Evolutionary conservation across 2,113 vertebrate species (phyloP), one percentile per base, ranked within the genome.

Genomic region (Salvelinus fontinalis): DNA sequence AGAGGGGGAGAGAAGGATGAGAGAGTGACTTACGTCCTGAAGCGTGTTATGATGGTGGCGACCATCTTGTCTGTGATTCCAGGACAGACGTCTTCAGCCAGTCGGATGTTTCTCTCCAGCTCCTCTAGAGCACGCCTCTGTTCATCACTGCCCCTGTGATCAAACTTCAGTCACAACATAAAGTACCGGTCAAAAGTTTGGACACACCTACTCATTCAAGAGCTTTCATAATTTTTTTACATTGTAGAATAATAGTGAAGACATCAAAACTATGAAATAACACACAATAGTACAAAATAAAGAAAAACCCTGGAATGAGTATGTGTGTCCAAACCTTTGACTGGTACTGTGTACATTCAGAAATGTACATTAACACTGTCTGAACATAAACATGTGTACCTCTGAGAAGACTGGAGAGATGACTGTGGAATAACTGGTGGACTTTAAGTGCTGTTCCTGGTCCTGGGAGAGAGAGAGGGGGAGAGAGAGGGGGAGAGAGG

Each of bases 41-140:
- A 98, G 88, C 96, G 96, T 86, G 97, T 95, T 75, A 97, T 94
- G 87, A 99, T 95, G 84, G 95, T 95, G 81, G 94, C 95, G 89
- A 99, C 95, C 97, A 99, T 98, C 85, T 95, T 95, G 91, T 99
- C 97, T 24, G 96, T 97, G 94, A 99, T 95, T 31, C 97, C 97
- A 1, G 97, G 97, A 86, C 96, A 98, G 0, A 95, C 80, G 0
- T 96, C 94, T 83, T 99, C 97, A 2, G 96, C 97, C 89, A 94
- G 75, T 65, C 93, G 95, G 86, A 99, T 95, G 87, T 96, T 97
- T 77, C 94, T 95, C 84, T 99, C 97, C 67, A 98, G 94, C 88
- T 97, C 95, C 87, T 98, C 97, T 64, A 99, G 95, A 29, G 95
- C 96, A 81, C 92, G 79, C 80, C 95, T 95, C 81, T 95, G 94